These are phyloP conservation scores for Orius laevigatus DNA, from an alignment of 1,140 invertebrate genomes.

Conservation along the genomic window DNA sequence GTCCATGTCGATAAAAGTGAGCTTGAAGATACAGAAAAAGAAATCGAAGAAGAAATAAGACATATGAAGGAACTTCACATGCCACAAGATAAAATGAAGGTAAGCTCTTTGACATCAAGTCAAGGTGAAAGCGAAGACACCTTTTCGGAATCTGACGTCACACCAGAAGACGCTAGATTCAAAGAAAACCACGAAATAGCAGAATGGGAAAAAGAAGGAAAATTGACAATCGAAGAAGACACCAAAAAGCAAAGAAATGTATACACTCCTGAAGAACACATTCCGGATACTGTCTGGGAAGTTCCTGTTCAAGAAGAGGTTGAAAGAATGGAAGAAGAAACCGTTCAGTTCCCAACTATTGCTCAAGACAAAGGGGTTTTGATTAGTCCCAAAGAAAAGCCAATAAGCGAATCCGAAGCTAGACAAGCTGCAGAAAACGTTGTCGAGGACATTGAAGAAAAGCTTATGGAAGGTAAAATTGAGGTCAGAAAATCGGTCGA, in stretches of 20 bases:
- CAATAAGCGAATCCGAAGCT: constrained; percentile 26
- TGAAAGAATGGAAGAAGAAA: constrained; percentile 17
- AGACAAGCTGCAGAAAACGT: constrained; percentile 31
- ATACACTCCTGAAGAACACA: constrained; percentile 36
- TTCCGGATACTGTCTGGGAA: constrained; percentile 45
- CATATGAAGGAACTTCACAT: constrained; percentile 22
- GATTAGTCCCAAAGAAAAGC: constrained; percentile 6
- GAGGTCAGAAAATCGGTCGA: neutral
- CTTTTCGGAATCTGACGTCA: constrained; percentile 35
- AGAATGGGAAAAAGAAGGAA: constrained; percentile 15
- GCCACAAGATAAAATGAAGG: constrained; percentile 11
- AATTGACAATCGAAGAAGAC: neutral
- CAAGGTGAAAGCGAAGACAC: constrained; percentile 36
- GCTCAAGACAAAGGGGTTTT: constrained; percentile 15
- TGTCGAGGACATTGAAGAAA: constrained; percentile 34
- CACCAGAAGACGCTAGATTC: constrained; percentile 26
- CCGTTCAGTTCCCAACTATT: constrained; percentile 24
- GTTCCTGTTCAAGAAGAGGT: constrained; percentile 36
- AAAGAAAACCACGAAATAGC: constrained; percentile 26
- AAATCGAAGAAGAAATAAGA: constrained; percentile 26
- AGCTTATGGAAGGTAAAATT: constrained; percentile 28
- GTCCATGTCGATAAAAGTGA: constrained; percentile 35
- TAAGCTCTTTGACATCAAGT: constrained; percentile 24
- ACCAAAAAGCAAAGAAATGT: constrained; percentile 21
- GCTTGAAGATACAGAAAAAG: constrained; percentile 31